Percentiles rank a stretch among this genome's conserved stretches.
These are phyloP conservation scores for Cathartes aura DNA, from an alignment of 2,113 vertebrate species.

Conservation along the genomic window DNA sequence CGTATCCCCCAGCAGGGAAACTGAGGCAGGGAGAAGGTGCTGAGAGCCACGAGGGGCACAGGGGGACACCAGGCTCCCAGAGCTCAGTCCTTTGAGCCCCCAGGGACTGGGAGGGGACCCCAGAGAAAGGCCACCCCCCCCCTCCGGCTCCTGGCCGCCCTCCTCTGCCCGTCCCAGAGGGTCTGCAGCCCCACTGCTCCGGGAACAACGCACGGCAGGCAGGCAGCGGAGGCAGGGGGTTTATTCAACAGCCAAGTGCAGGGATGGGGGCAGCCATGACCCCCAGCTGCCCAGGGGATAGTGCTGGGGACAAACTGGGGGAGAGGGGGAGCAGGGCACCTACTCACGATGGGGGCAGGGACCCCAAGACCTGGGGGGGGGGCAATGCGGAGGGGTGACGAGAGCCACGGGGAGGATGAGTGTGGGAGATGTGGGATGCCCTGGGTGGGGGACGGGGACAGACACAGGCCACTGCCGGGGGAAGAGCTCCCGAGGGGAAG, in stretches of 20 bases:
- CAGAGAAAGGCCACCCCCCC: not conserved
- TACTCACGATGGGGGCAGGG: accelerated
- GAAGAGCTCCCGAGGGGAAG: not conserved
- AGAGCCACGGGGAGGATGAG: accelerated
- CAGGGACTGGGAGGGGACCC: not conserved
- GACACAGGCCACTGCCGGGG: accelerated
- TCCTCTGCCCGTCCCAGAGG: not conserved
- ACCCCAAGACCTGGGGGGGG: not conserved
- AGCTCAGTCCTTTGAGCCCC: not conserved
- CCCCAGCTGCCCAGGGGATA: not conserved
- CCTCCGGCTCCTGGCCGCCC: not conserved
- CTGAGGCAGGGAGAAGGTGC: not conserved
- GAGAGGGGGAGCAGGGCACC: not conserved
- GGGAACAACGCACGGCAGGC: not conserved
- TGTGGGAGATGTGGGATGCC: not conserved
- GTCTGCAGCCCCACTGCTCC: not conserved
- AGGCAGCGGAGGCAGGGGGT: not conserved
- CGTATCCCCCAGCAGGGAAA: not conserved
- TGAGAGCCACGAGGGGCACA: not conserved
- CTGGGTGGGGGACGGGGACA: not conserved
- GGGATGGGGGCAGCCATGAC: not conserved
- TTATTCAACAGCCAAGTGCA: conserved; percentile 19
- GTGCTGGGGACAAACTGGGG: not conserved
- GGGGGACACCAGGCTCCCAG: not conserved
- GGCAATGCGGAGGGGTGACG: not conserved